Conservation (phyloP, 2,113 vertebrate species). For the Sinocyclocheilus anshuiensis region DNA sequence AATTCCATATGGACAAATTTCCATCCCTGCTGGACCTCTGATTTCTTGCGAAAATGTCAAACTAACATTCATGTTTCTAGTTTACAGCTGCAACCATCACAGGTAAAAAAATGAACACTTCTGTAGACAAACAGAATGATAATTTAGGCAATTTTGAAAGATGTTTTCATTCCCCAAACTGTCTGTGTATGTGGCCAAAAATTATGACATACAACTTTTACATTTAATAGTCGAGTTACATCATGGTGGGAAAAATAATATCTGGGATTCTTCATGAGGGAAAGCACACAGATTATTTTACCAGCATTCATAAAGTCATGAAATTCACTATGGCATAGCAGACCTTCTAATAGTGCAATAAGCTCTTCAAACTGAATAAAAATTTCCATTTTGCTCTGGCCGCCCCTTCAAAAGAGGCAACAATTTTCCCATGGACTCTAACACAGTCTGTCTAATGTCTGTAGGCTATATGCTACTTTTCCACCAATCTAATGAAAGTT, state of each 20-base stretch:
- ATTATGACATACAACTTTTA: background rate
- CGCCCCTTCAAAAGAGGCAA: slow-evolving; percentile 17
- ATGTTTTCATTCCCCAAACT: background rate
- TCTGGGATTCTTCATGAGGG: background rate
- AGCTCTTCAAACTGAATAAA: slow-evolving; percentile 19
- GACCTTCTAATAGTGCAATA: slow-evolving; percentile 16
- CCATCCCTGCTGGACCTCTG: background rate
- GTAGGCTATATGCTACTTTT: slow-evolving; percentile 45
- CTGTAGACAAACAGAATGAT: background rate
- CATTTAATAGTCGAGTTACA: background rate
- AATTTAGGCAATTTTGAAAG: background rate
- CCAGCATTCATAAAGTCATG: slow-evolving; percentile 23
- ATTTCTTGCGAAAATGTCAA: background rate
- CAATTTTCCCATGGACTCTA: slow-evolving; percentile 13
- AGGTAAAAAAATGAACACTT: background rate
- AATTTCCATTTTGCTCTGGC: slow-evolving; percentile 26
- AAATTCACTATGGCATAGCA: slow-evolving; percentile 21
- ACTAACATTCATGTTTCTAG: background rate
- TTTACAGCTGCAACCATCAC: background rate
- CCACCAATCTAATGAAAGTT: slow-evolving; percentile 39
- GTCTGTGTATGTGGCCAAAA: background rate
- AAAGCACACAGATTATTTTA: slow-evolving; percentile 30
- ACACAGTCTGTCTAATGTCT: slow-evolving; percentile 46
- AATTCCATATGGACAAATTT: background rate
- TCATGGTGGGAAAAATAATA: background rate